phyloP scores from a whole-genome alignment of 1,140 invertebrate genomes.

The Drosophila simulans region DNA sequence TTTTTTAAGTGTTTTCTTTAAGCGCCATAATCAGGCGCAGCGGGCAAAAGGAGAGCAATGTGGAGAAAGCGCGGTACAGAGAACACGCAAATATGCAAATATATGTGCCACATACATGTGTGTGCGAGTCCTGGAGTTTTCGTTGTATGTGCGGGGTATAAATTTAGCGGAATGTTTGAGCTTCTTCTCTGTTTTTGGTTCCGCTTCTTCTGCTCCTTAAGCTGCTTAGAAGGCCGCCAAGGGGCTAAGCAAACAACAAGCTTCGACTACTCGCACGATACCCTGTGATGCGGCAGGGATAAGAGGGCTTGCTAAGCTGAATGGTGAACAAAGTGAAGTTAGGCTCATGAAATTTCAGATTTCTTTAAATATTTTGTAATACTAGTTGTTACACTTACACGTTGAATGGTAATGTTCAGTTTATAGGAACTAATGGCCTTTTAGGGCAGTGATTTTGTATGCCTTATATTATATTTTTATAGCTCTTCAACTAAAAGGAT shows the following conservation, averaged over 20 bases:
- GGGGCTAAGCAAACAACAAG: slow-evolving; percentile 72
- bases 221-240: slow-evolving; percentile 70
- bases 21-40: slow-evolving; percentile 82
- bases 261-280: slow-evolving; percentile 37
- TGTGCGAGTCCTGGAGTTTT: slow-evolving; percentile 12
- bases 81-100: slow-evolving; percentile 82
- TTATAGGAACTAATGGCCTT: no score
- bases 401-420: no score
- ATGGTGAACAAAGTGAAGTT: no score
- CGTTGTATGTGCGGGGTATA: slow-evolving; percentile 30
- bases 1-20: slow-evolving; percentile 82
- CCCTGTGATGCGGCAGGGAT: slow-evolving; percentile 33
- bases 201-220: slow-evolving; percentile 62
- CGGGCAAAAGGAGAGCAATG: slow-evolving; percentile 32
- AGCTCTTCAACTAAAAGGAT: background rate
- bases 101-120: slow-evolving; percentile 43
- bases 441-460: no score
- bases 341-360: no score
- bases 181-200: slow-evolving; percentile 36
- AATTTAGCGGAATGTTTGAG: slow-evolving; percentile 45
- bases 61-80: slow-evolving; percentile 46
- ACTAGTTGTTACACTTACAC: no score
- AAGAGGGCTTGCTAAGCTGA: background rate
- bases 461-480: no score
- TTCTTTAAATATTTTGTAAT: no score